phyloP scores from a whole-genome alignment of 1,140 invertebrate species.

The Tetramorium parvispinum region DNA sequence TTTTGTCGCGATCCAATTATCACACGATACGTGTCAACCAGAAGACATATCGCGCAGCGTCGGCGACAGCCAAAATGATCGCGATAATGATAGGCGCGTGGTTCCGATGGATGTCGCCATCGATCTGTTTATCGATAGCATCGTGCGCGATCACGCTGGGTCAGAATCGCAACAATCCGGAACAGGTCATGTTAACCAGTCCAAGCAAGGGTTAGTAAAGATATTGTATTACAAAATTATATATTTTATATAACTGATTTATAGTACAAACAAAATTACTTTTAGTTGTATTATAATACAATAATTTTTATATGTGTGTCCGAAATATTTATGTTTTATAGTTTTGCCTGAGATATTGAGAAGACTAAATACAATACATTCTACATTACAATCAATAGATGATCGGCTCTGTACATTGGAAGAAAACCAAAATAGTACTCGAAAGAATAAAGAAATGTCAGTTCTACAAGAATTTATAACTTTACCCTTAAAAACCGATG shows the following conservation, averaged over 20 bases:
- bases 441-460: background rate
- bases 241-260: background rate
- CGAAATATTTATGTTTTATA: background rate
- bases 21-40: too few relatives aligned
- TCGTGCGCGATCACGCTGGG: too few relatives aligned
- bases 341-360: background rate
- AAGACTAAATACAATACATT: background rate
- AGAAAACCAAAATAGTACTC: background rate
- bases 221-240: background rate
- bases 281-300: background rate
- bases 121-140: too few relatives aligned
- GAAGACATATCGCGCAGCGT: too few relatives aligned
- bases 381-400: background rate
- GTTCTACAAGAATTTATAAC: background rate
- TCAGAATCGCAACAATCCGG: too few relatives aligned
- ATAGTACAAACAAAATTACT: background rate
- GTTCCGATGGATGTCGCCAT: too few relatives aligned
- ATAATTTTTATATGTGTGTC: background rate
- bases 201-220: background rate
- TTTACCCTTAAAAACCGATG: background rate
- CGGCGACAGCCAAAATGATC: too few relatives aligned
- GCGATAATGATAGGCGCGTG: too few relatives aligned
- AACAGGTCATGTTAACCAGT: background rate
- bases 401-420: background rate
- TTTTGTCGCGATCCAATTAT: too few relatives aligned